A percentile compares a stretch with the other conserved stretches of the same genome.
Evolutionary conservation across 30 jellyfish, hydroid and myxozoan species (phyloP).

Genomic region (Phacellophora camtschatica): DNA sequence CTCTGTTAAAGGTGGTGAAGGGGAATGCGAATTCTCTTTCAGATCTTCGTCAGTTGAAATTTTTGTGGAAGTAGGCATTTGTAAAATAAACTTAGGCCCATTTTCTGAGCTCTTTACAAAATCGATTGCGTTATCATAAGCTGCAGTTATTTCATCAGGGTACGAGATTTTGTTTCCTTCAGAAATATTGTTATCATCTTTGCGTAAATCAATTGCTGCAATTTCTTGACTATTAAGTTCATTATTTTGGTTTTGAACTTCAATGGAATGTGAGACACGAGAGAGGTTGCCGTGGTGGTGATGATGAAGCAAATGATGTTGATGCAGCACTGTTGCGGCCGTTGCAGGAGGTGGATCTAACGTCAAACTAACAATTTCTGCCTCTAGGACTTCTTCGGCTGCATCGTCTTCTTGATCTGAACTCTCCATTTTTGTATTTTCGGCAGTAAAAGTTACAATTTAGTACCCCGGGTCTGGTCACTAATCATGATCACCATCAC

Average conservation of each 20-base stretch:
- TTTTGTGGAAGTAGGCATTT: neutral
- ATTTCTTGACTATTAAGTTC: neutral
- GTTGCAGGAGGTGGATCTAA: constrained; percentile 79
- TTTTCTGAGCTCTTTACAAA: neutral
- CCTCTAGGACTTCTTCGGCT: constrained; percentile 69
- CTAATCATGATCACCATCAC: too few relatives aligned
- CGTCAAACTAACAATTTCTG: constrained; percentile 63
- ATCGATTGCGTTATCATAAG: neutral
- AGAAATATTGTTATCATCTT: neutral
- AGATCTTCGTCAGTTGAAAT: neutral
- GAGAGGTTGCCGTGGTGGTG: constrained; percentile 10
- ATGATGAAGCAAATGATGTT: constrained; percentile 52
- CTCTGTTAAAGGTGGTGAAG: neutral
- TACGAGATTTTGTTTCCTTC: neutral
- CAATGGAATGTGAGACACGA: neutral
- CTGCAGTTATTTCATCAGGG: neutral
- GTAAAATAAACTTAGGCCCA: neutral
- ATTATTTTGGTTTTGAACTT: neutral
- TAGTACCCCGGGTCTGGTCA: too few relatives aligned
- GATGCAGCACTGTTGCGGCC: constrained; percentile 65
- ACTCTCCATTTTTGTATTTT: constrained; percentile 14
- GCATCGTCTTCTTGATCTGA: constrained; percentile 56
- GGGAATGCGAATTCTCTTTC: neutral
- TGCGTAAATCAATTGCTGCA: neutral
- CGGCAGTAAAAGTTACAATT: too few relatives aligned